phyloP scores from a whole-genome alignment of 2,797 vertebrate species.

The Melopsittacus undulatus region DNA sequence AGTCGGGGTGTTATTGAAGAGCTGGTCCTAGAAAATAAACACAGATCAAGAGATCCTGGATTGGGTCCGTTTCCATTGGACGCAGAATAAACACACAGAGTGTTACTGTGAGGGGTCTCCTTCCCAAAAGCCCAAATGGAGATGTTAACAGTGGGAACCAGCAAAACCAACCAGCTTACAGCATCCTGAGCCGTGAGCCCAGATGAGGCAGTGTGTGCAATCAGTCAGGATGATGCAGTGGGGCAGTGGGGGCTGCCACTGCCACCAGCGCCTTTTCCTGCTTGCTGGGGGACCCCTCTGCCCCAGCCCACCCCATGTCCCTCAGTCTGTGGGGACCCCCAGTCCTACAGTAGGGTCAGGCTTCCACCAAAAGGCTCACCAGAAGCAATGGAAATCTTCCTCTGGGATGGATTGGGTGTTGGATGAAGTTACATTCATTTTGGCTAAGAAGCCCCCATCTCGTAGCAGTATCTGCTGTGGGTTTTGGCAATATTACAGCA shows the following conservation, averaged over 20 bases:
- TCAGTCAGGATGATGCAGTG: rapidly evolving
- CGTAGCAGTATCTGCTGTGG: not conserved
- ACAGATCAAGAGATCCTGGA: not conserved
- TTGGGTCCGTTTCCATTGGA: not conserved
- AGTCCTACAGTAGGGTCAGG: not conserved
- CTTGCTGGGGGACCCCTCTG: not conserved
- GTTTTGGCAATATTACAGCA: not conserved
- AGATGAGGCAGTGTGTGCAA: not conserved
- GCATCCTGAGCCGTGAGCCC: not conserved
- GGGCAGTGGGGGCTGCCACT: not conserved
- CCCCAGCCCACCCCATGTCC: not conserved
- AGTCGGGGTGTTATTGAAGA: not conserved
- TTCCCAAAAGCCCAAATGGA: not conserved
- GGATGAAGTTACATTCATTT: not conserved
- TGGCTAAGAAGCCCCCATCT: not conserved
- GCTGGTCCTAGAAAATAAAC: slow-evolving; percentile 24
- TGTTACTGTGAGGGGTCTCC: not conserved
- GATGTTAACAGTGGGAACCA: not conserved
- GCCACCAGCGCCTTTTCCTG: not conserved
- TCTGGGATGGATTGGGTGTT: not conserved
- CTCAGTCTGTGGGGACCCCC: not conserved
- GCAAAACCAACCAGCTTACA: not conserved
- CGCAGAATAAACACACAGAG: not conserved
- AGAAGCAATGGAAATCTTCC: not conserved
- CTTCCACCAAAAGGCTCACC: not conserved